Evolutionary conservation across 2,888 invertebrate genomes (phyloP).

Genomic region (Ditylenchus weischeri): DNA sequence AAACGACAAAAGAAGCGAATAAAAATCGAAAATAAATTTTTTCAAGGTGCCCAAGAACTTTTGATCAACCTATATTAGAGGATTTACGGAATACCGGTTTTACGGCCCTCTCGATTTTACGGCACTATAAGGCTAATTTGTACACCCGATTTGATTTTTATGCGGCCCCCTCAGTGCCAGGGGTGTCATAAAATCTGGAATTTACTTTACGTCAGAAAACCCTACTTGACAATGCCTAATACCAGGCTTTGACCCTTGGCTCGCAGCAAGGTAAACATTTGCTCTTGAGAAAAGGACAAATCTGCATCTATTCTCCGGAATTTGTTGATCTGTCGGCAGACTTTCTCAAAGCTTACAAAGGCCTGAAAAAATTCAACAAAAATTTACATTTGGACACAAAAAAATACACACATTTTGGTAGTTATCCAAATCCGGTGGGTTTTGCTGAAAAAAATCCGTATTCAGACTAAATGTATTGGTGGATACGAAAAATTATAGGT

Average conservation of each 20-base stretch:
- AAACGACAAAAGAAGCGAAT: too few relatives aligned
- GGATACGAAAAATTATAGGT: too few relatives aligned
- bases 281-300: background rate
- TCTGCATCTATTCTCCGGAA: background rate
- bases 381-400: too few relatives aligned
- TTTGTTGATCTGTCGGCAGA: slow-evolving; percentile 5
- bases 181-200: too few relatives aligned
- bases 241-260: slow-evolving; percentile 14
- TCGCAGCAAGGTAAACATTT: background rate
- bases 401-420: background rate
- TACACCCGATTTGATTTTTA: too few relatives aligned
- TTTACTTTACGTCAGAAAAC: background rate
- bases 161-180: too few relatives aligned
- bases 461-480: too few relatives aligned
- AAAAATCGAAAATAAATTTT: too few relatives aligned
- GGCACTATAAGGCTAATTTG: background rate
- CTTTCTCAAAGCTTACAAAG: slow-evolving; percentile 5
- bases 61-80: too few relatives aligned
- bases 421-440: slow-evolving; percentile 3
- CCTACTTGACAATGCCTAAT: slow-evolving; percentile 17
- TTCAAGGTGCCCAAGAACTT: too few relatives aligned
- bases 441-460: too few relatives aligned
- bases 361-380: background rate
- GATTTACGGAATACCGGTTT: too few relatives aligned
- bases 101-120: background rate